Evolutionary conservation across 1,140 invertebrate genomes (phyloP).

Genomic region (Pissodes strobi): DNA sequence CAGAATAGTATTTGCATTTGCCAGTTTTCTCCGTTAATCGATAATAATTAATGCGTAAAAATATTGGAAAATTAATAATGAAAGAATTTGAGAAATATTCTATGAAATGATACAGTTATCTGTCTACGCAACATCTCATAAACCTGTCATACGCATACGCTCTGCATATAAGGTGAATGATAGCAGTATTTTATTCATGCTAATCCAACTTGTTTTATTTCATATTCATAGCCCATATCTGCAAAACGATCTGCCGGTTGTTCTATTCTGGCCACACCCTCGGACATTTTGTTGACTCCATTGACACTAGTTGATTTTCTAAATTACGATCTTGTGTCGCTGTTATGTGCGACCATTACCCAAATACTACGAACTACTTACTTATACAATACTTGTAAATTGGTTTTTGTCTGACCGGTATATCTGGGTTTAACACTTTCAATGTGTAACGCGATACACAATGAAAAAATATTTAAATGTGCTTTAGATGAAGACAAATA

Average conservation of each 20-base stretch:
- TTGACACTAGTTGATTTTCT: constrained; percentile 35
- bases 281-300: constrained; percentile 29
- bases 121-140: too few relatives aligned
- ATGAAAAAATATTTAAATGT: constrained; percentile 4
- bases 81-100: too few relatives aligned
- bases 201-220: constrained; percentile 35
- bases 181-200: constrained; percentile 17
- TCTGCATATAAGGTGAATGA: background rate
- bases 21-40: too few relatives aligned
- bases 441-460: background rate
- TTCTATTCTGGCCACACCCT: constrained; percentile 26
- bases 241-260: constrained; percentile 10
- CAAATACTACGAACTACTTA: constrained; percentile 37
- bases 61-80: too few relatives aligned
- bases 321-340: constrained; percentile 33
- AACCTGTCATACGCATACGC: background rate
- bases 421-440: constrained; percentile 17
- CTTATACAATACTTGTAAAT: constrained; percentile 36
- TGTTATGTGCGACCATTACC: constrained; percentile 34
- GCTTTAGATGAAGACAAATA: too few relatives aligned
- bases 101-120: too few relatives aligned
- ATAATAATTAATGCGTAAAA: too few relatives aligned
- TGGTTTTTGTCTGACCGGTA: constrained; percentile 27
- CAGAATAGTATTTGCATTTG: too few relatives aligned
- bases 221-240: constrained; percentile 32